Evolutionary conservation across 2,113 vertebrate species (phyloP), one percentile per base, ranked within the genome.

Genomic region (Oncorhynchus tshawytscha): DNA sequence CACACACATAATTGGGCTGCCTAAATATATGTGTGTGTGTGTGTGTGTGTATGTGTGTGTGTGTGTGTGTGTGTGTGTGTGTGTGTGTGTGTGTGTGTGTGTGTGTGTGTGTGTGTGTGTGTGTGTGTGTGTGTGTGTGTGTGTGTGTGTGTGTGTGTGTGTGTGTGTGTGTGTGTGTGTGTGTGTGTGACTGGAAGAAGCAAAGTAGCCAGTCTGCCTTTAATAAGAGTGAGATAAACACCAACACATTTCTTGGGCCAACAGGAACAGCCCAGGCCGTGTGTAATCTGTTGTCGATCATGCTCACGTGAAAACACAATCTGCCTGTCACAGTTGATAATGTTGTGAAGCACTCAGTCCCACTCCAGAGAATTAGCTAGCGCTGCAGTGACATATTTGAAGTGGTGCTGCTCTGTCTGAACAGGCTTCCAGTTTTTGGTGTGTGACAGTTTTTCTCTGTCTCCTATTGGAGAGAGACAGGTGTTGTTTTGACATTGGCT

Each of bases 251-350:
- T 90, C 81, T 82, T 87, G 84, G 87, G 82, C 86, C 88, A 86
- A 91, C 81, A 87, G 75, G 83, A 88, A 86, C 81, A 85, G 80
- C 77, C 76, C 66, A 67, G 84, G 84, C 88, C 82, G 78, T 5
- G 68, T 76, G 84, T 87, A 91, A 91, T 91, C 88, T 91, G 90
- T 89, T 90, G 88, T 90, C 85, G 87, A 87, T 90, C 86, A 82
- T 66, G 82, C 82, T 90, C 89, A 90, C 88, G 89, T 91, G 90
- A 91, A 92, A 92, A 92, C 87, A 92, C 91, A 91, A 88, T 91
- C 90, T 92, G 92, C 84, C 91, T 91, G 91, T 93, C 92, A 92
- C 76, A 81, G 87, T 81, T 77, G 89, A 94, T 92, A 90, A 92
- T 91, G 88, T 91, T 90, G 91, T 94, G 92, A 93, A 88, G 88